Percentiles rank a stretch among this genome's conserved stretches.
phyloP scores from a whole-genome alignment of 2,888 invertebrate species.

The Drosophila formosana region DNA sequence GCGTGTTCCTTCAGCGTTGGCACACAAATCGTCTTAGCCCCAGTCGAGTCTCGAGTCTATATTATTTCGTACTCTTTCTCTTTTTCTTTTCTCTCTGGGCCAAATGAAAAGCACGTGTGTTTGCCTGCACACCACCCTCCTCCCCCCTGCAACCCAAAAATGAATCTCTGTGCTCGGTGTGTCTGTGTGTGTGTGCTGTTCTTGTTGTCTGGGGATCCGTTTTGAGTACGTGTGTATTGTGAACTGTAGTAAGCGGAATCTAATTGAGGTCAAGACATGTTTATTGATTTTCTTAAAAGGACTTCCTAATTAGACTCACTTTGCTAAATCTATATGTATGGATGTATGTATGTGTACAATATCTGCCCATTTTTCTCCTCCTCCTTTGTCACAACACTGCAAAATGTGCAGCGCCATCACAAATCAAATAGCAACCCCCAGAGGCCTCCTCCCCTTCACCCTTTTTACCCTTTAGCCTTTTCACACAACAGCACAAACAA shows the following conservation, averaged over 20 bases:
- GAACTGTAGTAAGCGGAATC: slow-evolving; percentile 80
- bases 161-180: slow-evolving; percentile 48
- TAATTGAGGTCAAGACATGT: slow-evolving; percentile 83
- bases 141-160: slow-evolving; percentile 32
- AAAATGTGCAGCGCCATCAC: slow-evolving; percentile 63
- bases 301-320: slow-evolving; percentile 81
- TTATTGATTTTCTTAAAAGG: slow-evolving; percentile 83
- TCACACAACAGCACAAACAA: slow-evolving; percentile 40
- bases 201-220: slow-evolving; percentile 74
- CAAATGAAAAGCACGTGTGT: slow-evolving; percentile 78
- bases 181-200: slow-evolving; percentile 30
- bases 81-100: slow-evolving; percentile 38
- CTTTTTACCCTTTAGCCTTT: slow-evolving; percentile 1
- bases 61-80: slow-evolving; percentile 47
- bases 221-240: slow-evolving; percentile 66
- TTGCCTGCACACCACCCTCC: slow-evolving; percentile 14
- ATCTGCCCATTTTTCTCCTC: slow-evolving; percentile 2
- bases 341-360: not conserved
- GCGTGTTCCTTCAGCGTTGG: slow-evolving; percentile 15
- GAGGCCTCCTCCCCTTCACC: slow-evolving; percentile 2
- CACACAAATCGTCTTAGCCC: slow-evolving; percentile 71
- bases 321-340: slow-evolving; percentile 49
- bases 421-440: slow-evolving; percentile 56
- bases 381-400: slow-evolving; percentile 38
- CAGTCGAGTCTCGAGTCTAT: slow-evolving; percentile 64